Conservation (phyloP, 2,888 invertebrate species). For the Alloplasta piceator region DNA sequence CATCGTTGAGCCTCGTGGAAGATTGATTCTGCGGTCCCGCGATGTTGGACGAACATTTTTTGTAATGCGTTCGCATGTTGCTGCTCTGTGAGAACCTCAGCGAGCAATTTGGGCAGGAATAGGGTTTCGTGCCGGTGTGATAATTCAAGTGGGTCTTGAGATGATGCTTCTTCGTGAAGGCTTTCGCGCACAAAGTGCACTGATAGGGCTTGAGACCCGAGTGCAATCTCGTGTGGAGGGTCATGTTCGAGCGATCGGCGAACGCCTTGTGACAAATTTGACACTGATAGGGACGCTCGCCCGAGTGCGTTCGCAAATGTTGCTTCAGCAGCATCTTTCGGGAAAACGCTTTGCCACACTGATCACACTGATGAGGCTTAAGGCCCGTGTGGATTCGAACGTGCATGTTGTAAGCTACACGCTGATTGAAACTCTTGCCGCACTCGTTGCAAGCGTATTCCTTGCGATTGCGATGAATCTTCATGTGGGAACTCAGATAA, state of each 20-base stretch:
- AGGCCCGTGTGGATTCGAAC: conserved; percentile 92
- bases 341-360: conserved; percentile 93
- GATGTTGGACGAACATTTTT: conserved; percentile 86
- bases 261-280: conserved; percentile 92
- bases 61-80: conserved; percentile 94
- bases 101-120: conserved; percentile 89
- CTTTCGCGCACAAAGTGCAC: conserved; percentile 88
- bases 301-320: conserved; percentile 92
- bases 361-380: conserved; percentile 90
- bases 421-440: conserved; percentile 93
- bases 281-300: conserved; percentile 92
- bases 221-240: conserved; percentile 91
- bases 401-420: conserved; percentile 95
- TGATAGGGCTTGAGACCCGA: conserved; percentile 92
- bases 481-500: conserved; percentile 93
- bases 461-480: conserved; percentile 92
- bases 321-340: conserved; percentile 93
- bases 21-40: background rate
- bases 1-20: background rate
- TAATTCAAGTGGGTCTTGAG: conserved; percentile 93
- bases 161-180: conserved; percentile 94
- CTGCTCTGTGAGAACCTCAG: conserved; percentile 93
- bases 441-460: conserved; percentile 92
- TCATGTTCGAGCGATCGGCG: conserved; percentile 94
- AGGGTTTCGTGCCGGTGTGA: conserved; percentile 93